Conservation (phyloP, 1,140 invertebrate genomes). For the Goniozus legneri region DNA sequence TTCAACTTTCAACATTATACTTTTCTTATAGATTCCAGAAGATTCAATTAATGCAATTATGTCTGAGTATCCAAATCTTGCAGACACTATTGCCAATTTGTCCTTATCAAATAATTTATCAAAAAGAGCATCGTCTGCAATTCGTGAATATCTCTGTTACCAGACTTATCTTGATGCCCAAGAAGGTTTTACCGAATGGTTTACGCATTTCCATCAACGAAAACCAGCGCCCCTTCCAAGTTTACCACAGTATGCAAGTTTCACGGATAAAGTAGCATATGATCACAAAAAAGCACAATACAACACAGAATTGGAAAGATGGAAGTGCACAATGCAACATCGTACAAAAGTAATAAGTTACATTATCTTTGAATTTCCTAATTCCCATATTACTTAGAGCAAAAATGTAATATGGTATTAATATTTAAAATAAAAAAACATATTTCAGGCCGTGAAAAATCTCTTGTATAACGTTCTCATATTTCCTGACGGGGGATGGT, state of each 20-base stretch:
- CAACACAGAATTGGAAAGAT: conserved; percentile 71
- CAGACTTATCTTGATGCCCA: conserved; percentile 79
- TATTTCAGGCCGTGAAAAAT: conserved; percentile 65
- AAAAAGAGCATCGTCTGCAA: conserved; percentile 52
- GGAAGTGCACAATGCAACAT: conserved; percentile 65
- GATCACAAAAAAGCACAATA: conserved; percentile 80
- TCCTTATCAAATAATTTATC: conserved; percentile 44
- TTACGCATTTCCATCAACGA: conserved; percentile 74
- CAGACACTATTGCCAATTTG: conserved; percentile 45
- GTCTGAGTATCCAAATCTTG: conserved; percentile 55
- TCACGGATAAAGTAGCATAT: conserved; percentile 83
- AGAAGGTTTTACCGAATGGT: conserved; percentile 87
- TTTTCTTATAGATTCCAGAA: conserved; percentile 54
- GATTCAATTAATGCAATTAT: conserved; percentile 65
- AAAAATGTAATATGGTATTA: too few relatives aligned
- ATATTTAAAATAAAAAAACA: too few relatives aligned
- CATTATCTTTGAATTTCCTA: too few relatives aligned
- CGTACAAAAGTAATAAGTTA: conserved; percentile 65
- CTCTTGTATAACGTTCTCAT: conserved; percentile 84
- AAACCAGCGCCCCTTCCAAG: conserved; percentile 67
- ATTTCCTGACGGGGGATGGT: conserved; percentile 87
- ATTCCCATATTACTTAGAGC: too few relatives aligned
- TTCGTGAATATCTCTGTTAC: conserved; percentile 74
- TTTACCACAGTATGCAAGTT: conserved; percentile 62
- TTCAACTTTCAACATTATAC: too few relatives aligned